These are phyloP conservation scores for Eonycteris spelaea DNA, from an alignment of 2,113 vertebrate species.

Conservation along the genomic window DNA sequence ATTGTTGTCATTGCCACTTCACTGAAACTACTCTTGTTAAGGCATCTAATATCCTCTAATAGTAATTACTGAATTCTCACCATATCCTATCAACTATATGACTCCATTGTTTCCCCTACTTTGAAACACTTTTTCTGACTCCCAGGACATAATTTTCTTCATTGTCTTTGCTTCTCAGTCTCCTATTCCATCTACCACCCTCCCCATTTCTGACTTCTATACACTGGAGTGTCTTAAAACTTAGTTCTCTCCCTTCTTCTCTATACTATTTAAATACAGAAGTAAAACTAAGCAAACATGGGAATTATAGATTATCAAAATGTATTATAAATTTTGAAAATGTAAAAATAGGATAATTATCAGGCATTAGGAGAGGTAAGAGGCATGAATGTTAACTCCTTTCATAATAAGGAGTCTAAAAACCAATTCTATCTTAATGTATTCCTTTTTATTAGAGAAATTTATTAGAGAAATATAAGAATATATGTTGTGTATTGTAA, in stretches of 20 bases:
- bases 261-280: neutral
- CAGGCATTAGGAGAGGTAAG: neutral
- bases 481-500: too few relatives aligned
- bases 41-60: neutral
- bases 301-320: neutral
- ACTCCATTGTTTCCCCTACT: neutral
- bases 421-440: neutral
- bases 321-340: neutral
- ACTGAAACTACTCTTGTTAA: neutral
- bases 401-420: neutral
- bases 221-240: neutral
- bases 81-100: neutral
- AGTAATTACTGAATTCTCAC: slow-evolving; percentile 7
- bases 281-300: neutral
- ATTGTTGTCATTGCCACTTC: neutral
- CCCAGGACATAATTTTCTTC: neutral
- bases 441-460: neutral
- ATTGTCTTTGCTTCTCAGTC: neutral
- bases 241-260: neutral
- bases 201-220: neutral
- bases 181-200: neutral
- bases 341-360: neutral
- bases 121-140: neutral
- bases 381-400: neutral
- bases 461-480: too few relatives aligned